These are phyloP conservation scores for Pseudorhombus dupliciocellatus DNA, from an alignment of 2,113 vertebrate genomes.

Conservation along the genomic window DNA sequence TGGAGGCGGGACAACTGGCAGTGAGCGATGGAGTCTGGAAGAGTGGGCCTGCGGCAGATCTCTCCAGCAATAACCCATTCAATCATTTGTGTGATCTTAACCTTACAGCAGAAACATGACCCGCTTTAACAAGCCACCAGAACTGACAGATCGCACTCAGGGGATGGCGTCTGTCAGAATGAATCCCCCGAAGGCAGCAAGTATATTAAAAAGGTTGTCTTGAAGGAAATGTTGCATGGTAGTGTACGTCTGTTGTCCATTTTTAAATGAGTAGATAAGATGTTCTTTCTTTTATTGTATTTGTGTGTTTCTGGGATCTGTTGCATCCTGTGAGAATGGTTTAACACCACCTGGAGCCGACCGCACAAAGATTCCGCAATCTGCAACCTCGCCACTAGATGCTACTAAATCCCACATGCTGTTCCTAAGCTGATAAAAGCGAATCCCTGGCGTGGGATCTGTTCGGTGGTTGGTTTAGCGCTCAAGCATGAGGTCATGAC, in stretches of 20 bases:
- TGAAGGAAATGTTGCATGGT: constrained; percentile 19
- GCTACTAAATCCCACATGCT: too few relatives aligned
- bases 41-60: constrained; percentile 32
- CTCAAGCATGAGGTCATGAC: constrained; percentile 65
- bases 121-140: constrained; percentile 56
- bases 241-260: constrained; percentile 39
- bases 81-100: constrained; percentile 68
- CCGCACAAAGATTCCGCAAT: too few relatives aligned
- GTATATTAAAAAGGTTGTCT: constrained; percentile 42
- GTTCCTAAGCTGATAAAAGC: too few relatives aligned
- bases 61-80: constrained; percentile 60
- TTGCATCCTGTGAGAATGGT: not conserved
- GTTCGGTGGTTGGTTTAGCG: too few relatives aligned
- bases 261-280: constrained; percentile 25
- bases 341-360: too few relatives aligned
- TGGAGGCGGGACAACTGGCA: constrained; percentile 68
- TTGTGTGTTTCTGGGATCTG: not conserved
- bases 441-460: too few relatives aligned
- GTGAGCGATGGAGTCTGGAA: constrained; percentile 42
- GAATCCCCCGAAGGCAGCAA: constrained; percentile 42
- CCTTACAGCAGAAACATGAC: constrained; percentile 62
- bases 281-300: not conserved
- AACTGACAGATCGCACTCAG: constrained; percentile 38
- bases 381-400: too few relatives aligned
- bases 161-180: constrained; percentile 35